Base-by-base conservation (phyloP, 2,113 vertebrate genomes). In the Hemicordylus capensis region DNA sequence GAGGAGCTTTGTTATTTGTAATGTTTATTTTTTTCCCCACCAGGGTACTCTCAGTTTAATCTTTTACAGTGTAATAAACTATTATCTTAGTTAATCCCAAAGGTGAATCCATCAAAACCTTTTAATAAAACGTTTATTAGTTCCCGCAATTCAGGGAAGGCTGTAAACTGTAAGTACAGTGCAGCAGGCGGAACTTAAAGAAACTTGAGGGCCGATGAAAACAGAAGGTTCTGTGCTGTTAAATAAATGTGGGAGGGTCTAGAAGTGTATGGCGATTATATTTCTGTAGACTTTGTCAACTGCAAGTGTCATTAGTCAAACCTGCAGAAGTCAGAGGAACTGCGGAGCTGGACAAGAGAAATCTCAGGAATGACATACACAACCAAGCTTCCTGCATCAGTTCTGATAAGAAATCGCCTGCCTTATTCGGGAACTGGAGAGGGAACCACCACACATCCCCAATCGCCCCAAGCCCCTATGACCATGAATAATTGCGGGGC, bases 221-320 rank as follows among this genome's bases (percentile, higher is more conserved):
- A 8, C 34, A 11, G 1, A 2, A 3, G 46, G 73, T 34, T 42
- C 44, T 42, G 46, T 70, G 34, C 24, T 59, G 64, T 54, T 48
- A 82, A 28, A 75, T 86, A 87, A 88, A 83, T 78, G 77, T 83
- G 72, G 83, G 80, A 12, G 61, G 81, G 84, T 91, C 93, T 94
- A 90, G 85, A 93, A 92, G 74, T 89, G 22, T 85, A 81, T 91
- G 86, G 89, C 81, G 86, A 93, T 95, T 95, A 95, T 91, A 91
- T 96, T 96, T 92, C 95, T 90, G 84, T 88, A 79, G 92, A 93
- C 92, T 88, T 91, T 90, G 92, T 92, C 92, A 93, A 93, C 91
- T 90, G 91, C 92, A 93, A 87, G 88, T 93, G 88, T 93, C 94
- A 96, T 96, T 95, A 94, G 91, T 96, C 96, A 96, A 92, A 85